These are phyloP conservation scores for Dicycla oo DNA, from an alignment of 2,888 invertebrate genomes.

Conservation along the genomic window DNA sequence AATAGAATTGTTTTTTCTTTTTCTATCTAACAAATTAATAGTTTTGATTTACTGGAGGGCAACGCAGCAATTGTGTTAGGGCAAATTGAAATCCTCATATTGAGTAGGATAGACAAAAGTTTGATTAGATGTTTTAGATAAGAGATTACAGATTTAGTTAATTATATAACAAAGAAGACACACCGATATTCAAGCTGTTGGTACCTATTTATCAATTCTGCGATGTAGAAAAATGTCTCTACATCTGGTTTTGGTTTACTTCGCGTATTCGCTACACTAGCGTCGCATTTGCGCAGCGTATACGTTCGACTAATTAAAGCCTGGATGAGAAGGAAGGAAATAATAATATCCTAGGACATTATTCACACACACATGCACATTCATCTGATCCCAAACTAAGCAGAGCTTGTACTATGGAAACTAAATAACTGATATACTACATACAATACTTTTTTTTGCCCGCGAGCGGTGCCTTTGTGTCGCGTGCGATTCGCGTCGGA, in stretches of 20 bases:
- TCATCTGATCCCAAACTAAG: no score
- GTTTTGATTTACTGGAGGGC: constrained; percentile 42
- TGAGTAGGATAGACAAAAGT: background rate
- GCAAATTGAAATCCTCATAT: constrained; percentile 9
- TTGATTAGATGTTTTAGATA: background rate
- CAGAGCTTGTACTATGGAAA: no score
- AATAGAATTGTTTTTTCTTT: constrained; percentile 25
- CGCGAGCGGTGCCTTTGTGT: no score
- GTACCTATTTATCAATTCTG: background rate
- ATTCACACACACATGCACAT: no score
- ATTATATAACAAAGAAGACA: background rate
- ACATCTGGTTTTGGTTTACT: background rate
- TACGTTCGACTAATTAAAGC: background rate
- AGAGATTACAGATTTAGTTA: background rate
- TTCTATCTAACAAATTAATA: constrained; percentile 14
- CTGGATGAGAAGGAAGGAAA: no score
- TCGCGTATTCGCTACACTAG: background rate
- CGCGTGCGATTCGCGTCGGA: no score
- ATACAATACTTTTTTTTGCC: no score
- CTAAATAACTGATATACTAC: no score
- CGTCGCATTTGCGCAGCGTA: background rate
- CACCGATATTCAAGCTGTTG: background rate
- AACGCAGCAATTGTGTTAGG: background rate
- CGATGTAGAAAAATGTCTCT: background rate
- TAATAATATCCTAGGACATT: no score